Base-by-base conservation (phyloP, 2,888 invertebrate genomes). In the Timandra comae region DNA sequence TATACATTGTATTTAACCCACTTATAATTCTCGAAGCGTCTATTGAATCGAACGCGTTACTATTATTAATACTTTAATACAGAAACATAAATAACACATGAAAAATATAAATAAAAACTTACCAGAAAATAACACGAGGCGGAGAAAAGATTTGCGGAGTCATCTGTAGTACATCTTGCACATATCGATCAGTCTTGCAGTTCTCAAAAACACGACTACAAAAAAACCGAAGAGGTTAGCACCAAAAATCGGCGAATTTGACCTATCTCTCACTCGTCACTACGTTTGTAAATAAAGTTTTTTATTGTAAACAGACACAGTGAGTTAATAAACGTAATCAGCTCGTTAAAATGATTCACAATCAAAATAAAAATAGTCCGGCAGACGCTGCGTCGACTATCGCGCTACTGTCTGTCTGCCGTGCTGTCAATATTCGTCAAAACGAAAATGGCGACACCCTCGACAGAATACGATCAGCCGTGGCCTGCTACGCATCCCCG, bases 341-440 rank as follows among this genome's bases (percentile, higher is more conserved):
- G 66, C 52, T 72, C 77, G 73, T 72, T 77, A 75, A 24, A 71
- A 69, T 74, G 71, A 77, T 70, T 72, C 76, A 79, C 75, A 73
- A 81, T 78, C 81, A 84, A 84, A 85, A 85, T 85, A 85, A 85
- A 84, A 84, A 84, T 82, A 81, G 68, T 74, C 63, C 60, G 60
- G 69, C 65, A 82, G 82, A 84, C 81, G 81, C 77, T 75, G 73
- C 70, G 81, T 82, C 84, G 76, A 74, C 77, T 70, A 60, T 74
- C 80, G 81, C 80, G 79, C 77, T 74, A 69, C 82, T 81, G 82
- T 82, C 82, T 84, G 82, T 82, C 84, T 84, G 82, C 78, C 72
- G 71, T 65, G 88, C 89, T 90, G 89, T 90, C 90, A 90, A 90
- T 90, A 90, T 90, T 90, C 90, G 89, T 90, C 89, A 90, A 89